Base-by-base conservation (phyloP, 2,797 vertebrate species). In the Rhyacichthys aspro region DNA sequence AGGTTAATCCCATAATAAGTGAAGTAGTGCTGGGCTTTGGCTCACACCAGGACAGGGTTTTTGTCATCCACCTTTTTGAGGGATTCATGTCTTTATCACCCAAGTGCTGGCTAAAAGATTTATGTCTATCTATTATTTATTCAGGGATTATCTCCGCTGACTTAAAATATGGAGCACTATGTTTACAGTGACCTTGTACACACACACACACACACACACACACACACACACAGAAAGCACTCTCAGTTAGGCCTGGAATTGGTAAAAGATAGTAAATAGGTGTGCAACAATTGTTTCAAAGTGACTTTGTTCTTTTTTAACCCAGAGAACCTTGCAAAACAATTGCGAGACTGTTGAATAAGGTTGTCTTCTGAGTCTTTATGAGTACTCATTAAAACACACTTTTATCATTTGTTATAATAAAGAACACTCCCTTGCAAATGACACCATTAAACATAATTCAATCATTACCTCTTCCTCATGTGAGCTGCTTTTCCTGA, bases 391-490 rank as follows among this genome's bases (percentile, higher is more conserved):
- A 90, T 89, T 90, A 90, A 88, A 85, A 87, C 76, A 76, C 76
- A 82, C 79, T 86, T 88, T 88, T 83, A 87, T 89, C 87, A 91
- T 91, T 89, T 88, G 81, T 89, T 88, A 82, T 86, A 91, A 90
- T 89, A 86, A 80, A 87, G 81, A 64, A 46, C 77, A 81, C 76
- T 85, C 86, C 74, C 86, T 74, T 83, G 79, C 72, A 86, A 85
- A 90, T 86, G 81, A 89, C 85, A 87, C 81, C 88, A 88, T 90
- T 88, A 91, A 89, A 88, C 83, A 88, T 88, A 89, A 91, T 89
- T 86, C 86, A 86, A 84, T 88, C 83, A 81, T 84, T 84, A 88
- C 85, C 74, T 91, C 85, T 81, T 86, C 74, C 87, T 88, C 79
- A 79, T 86, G 77, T 85, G 79, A 67, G 81, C 87, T 80, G 87